Evolutionary conservation across 2,888 invertebrate genomes (phyloP).

Genomic region (Melipona beecheii): DNA sequence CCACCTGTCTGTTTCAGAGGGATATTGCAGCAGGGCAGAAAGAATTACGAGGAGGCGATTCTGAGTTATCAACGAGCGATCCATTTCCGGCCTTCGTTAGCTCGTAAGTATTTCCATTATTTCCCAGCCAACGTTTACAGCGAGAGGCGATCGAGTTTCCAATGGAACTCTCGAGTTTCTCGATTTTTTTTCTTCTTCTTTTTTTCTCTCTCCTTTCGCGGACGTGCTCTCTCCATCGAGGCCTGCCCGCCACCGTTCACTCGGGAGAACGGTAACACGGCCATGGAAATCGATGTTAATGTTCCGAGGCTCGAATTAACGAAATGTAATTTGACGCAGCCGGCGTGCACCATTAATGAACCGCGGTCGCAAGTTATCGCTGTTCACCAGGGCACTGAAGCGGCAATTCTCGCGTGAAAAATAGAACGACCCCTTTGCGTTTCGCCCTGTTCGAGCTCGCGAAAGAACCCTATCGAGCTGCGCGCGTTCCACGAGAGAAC

Average conservation of each 20-base stretch:
- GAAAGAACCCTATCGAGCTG: background rate
- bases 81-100: constrained; percentile 95
- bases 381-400: constrained; percentile 28
- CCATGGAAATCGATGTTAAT: constrained; percentile 30
- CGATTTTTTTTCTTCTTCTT: background rate
- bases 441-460: background rate
- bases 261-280: background rate
- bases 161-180: constrained; percentile 8
- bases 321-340: constrained; percentile 42
- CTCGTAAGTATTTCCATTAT: constrained; percentile 89
- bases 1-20: constrained; percentile 88
- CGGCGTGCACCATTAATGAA: constrained; percentile 39
- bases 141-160: constrained; percentile 17
- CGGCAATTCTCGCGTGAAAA: constrained; percentile 22
- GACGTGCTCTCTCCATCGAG: background rate
- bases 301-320: constrained; percentile 28
- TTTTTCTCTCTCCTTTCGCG: no score
- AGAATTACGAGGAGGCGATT: constrained; percentile 94
- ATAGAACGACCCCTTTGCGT: constrained; percentile 18
- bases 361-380: constrained; percentile 42
- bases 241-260: background rate
- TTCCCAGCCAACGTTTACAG: constrained; percentile 3
- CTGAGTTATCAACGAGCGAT: constrained; percentile 96
- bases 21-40: constrained; percentile 94
- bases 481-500: background rate